Evolutionary conservation across 2,888 invertebrate genomes (phyloP).

Genomic region (Drosophila multiciliata): DNA sequence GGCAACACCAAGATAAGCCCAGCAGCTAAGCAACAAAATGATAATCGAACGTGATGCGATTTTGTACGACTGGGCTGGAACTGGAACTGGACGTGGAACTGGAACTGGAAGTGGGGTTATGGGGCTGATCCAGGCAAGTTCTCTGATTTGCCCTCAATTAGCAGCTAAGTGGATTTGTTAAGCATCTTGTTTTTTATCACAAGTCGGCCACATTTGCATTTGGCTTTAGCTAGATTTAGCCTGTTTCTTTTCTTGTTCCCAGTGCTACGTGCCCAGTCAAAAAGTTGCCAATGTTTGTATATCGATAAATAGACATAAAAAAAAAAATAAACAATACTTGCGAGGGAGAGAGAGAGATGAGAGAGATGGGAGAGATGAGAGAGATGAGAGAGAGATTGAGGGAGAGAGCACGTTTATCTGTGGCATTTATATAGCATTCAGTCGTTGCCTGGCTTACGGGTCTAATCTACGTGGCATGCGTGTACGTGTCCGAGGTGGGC

Average conservation of each 20-base stretch:
- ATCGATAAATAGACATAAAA: slow-evolving; percentile 69
- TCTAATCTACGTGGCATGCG: slow-evolving; percentile 68
- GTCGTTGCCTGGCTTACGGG: slow-evolving; percentile 49
- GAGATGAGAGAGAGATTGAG: not conserved
- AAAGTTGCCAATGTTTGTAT: slow-evolving; percentile 73
- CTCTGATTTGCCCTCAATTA: slow-evolving; percentile 77
- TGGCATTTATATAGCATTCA: slow-evolving; percentile 32
- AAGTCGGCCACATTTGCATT: slow-evolving; percentile 16
- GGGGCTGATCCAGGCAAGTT: slow-evolving; percentile 14
- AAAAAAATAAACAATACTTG: slow-evolving; percentile 12
- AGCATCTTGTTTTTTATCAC: slow-evolving; percentile 17
- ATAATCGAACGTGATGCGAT: slow-evolving; percentile 62
- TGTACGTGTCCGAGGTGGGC: slow-evolving; percentile 52
- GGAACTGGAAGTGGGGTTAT: not conserved
- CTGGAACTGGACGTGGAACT: not conserved
- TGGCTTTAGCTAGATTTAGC: slow-evolving; percentile 2
- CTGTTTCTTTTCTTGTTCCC: slow-evolving; percentile 11
- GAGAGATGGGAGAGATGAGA: not conserved
- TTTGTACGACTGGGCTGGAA: slow-evolving; percentile 24
- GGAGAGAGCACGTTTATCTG: slow-evolving; percentile 25
- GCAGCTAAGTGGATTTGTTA: slow-evolving; percentile 76
- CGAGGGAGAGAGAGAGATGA: not conserved
- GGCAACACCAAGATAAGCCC: slow-evolving; percentile 39
- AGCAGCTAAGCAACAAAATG: slow-evolving; percentile 65
- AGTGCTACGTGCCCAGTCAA: slow-evolving; percentile 71